Percentiles rank a stretch among this genome's conserved stretches.
These are phyloP conservation scores for Myathropa florea DNA, from an alignment of 2,888 invertebrate species.

Conservation along the genomic window DNA sequence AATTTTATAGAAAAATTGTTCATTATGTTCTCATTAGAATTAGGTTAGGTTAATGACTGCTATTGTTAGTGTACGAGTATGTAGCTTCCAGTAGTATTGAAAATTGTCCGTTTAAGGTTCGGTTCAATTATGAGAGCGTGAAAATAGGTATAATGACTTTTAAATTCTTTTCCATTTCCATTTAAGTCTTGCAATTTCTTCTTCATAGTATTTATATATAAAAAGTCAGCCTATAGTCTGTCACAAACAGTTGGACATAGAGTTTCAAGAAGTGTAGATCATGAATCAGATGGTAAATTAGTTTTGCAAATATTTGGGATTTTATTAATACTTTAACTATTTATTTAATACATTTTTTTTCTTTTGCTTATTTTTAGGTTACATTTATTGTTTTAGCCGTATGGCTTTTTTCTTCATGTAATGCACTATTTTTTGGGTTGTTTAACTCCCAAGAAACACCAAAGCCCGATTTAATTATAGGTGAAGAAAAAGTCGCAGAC, in stretches of 20 bases:
- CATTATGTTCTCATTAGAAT: too few species aligned
- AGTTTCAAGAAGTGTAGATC: background rate
- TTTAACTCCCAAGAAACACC: slow-evolving; percentile 25
- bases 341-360: background rate
- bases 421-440: slow-evolving; percentile 45
- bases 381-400: slow-evolving; percentile 7
- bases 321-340: background rate
- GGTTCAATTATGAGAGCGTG: too few species aligned
- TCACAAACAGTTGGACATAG: background rate
- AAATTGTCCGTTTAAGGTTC: too few species aligned
- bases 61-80: too few species aligned
- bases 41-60: too few species aligned
- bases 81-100: too few species aligned
- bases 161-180: too few species aligned
- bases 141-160: too few species aligned
- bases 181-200: background rate
- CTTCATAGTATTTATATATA: slow-evolving; percentile 7
- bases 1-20: too few species aligned
- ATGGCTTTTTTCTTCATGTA: background rate
- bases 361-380: slow-evolving; percentile 13
- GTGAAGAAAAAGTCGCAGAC: background rate
- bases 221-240: background rate
- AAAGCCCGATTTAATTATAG: slow-evolving; percentile 33
- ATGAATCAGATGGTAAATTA: slow-evolving; percentile 34
- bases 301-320: background rate